phyloP scores from a whole-genome alignment of 2,888 invertebrate genomes.

The Ctena decussata region DNA sequence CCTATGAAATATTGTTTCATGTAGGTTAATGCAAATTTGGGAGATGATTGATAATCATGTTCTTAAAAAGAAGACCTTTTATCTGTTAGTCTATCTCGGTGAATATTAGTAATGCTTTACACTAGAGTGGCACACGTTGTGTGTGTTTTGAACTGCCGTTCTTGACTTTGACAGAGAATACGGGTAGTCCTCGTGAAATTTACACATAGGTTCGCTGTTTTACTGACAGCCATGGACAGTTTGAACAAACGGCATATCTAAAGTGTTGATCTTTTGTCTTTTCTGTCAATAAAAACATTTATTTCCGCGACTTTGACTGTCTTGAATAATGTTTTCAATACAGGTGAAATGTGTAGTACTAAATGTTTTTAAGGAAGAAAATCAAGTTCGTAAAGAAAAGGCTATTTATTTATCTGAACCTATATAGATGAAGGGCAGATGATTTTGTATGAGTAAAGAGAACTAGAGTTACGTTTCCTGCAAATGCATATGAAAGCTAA shows the following conservation, averaged over 20 bases:
- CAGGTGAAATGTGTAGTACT: too few species aligned
- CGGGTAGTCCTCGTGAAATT: not conserved
- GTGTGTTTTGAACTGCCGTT: conserved; percentile 31
- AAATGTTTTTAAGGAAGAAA: too few species aligned
- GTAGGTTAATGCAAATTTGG: not conserved
- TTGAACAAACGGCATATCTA: not conserved
- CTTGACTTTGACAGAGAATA: not conserved
- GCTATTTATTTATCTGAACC: too few species aligned
- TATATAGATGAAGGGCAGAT: too few species aligned
- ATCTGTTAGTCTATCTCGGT: conserved; percentile 18
- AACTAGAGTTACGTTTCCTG: too few species aligned
- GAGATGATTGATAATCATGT: not conserved
- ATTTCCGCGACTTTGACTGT: too few species aligned
- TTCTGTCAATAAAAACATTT: not conserved
- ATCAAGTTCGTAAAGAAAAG: too few species aligned
- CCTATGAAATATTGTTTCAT: not conserved
- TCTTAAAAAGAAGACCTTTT: not conserved
- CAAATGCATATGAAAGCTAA: too few species aligned
- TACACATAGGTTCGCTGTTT: not conserved
- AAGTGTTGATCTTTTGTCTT: conserved; percentile 10
- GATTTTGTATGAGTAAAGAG: too few species aligned
- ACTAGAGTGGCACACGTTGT: conserved; percentile 41
- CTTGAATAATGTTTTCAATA: too few species aligned
- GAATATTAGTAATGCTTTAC: conserved; percentile 48
- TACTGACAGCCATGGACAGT: not conserved